phyloP scores from a whole-genome alignment of 2,797 vertebrate species.

The Tiaroga cobitis region DNA sequence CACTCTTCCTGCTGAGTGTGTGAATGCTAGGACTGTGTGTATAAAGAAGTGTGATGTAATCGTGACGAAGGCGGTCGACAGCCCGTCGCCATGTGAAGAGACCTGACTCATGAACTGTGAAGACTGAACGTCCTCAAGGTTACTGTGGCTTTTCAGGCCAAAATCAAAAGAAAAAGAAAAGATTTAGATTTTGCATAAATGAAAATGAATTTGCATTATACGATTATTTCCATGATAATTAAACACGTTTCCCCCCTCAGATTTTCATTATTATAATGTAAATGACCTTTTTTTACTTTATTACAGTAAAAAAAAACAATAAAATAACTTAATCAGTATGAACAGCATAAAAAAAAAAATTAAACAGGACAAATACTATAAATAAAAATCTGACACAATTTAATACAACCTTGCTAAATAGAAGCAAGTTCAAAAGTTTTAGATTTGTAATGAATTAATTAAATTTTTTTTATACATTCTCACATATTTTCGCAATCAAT shows the following conservation, averaged over 20 bases:
- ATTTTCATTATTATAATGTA: not conserved
- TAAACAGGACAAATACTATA: not conserved
- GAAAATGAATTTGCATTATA: not conserved
- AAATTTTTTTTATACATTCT: too few relatives aligned
- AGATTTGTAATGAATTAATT: too few relatives aligned
- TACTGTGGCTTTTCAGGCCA: not conserved
- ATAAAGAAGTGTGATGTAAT: not conserved
- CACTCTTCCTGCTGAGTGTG: not conserved
- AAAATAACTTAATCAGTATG: too few relatives aligned
- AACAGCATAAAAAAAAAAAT: not conserved
- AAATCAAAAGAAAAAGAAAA: not conserved
- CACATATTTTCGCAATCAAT: too few relatives aligned
- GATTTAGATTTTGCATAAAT: not conserved
- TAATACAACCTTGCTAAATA: too few relatives aligned
- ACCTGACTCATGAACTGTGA: not conserved
- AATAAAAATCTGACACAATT: too few relatives aligned
- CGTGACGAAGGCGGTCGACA: too few relatives aligned
- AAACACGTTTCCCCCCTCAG: not conserved
- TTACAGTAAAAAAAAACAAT: too few relatives aligned
- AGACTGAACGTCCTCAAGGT: not conserved
- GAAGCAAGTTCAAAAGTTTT: too few relatives aligned
- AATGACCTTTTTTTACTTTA: not conserved
- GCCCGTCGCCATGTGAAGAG: not conserved
- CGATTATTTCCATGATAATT: not conserved
- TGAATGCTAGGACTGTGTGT: not conserved